phyloP scores from a whole-genome alignment of 2,888 invertebrate species.

The Oligia latruncula region DNA sequence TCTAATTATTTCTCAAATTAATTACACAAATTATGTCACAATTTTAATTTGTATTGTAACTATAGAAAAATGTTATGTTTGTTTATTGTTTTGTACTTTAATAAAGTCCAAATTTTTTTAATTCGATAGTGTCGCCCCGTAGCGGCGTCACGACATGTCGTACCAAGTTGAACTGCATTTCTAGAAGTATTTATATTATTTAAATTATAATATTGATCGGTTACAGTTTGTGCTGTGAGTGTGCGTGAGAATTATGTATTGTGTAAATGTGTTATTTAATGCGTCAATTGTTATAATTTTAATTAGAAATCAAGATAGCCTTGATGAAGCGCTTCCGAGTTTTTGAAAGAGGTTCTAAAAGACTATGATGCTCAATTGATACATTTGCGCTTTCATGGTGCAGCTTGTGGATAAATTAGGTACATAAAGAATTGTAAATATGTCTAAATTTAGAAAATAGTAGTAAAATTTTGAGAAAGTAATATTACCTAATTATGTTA shows the following conservation, averaged over 20 bases:
- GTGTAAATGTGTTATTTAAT: conserved; percentile 89
- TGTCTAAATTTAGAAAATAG: conserved; percentile 87
- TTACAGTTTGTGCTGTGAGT: conserved; percentile 88
- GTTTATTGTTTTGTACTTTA: conserved; percentile 87
- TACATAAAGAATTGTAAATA: conserved; percentile 84
- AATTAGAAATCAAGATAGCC: conserved; percentile 74
- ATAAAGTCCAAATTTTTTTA: conserved; percentile 81
- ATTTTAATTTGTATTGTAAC: conserved; percentile 84
- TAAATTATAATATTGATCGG: conserved; percentile 86
- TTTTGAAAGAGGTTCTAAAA: conserved; percentile 73
- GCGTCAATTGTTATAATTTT: conserved; percentile 84
- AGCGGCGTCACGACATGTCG: conserved; percentile 81
- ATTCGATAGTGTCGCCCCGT: conserved; percentile 78
- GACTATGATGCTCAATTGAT: conserved; percentile 88
- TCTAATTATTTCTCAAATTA: conserved; percentile 87
- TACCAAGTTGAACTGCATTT: conserved; percentile 90
- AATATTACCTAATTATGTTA: conserved; percentile 83
- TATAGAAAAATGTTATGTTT: conserved; percentile 87
- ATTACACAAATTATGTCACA: conserved; percentile 89
- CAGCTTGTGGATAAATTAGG: conserved; percentile 83
- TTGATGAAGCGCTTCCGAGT: conserved; percentile 81
- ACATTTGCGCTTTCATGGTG: conserved; percentile 87
- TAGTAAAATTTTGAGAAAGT: conserved; percentile 83
- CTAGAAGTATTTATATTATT: conserved; percentile 89
- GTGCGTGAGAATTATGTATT: conserved; percentile 84